Evolutionary conservation across 2,113 vertebrate species (phyloP), one percentile per base, ranked within the genome.

Genomic region (Aegithalos caudatus): DNA sequence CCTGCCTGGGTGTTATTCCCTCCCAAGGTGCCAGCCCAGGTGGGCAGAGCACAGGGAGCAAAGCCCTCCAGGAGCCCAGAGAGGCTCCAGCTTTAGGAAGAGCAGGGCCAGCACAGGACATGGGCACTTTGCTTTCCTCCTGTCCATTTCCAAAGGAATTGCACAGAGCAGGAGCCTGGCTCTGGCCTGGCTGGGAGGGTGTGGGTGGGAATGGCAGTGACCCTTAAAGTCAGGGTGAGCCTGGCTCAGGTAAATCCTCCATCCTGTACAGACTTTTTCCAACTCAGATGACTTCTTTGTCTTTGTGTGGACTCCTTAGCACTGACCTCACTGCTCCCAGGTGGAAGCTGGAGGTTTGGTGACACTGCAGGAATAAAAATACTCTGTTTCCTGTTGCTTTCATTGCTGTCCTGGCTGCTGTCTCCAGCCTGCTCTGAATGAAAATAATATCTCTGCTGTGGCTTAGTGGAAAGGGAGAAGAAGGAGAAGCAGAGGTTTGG

Each of bases 11-110:
- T 24, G 7, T 23, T 35, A 1, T 28, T 37, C 45, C 53, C 18
- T 57, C 24, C 4, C 7, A 1, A 4, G n/a, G 23, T 0, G 2
- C 1, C 50, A 60, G 38, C 28, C 11, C 19, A 9, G 40, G 23
- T 35, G 23, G 33, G 23, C 40, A 42, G 24, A 50, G 15, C 64
- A 13, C 7, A 11, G 57, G 11, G 12, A 79, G 66, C 56, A 21
- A 47, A 53, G 88, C 0, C 4, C 29, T 14, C 48, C 66, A 35
- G 58, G 40, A 56, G 11, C 25, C n/a, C 25, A 12, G 40, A 64
- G n/a, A 56, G 50, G 16, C 3, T 9, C 31, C 51, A 44, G 18
- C 29, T 66, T 23, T 4, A 28, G 53, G n/a, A 57, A 50, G 5
- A 73, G 31, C 5, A 17, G 5, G 29, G 27, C 11, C 72, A 38